These are phyloP conservation scores for Cariama cristata DNA, from an alignment of 2,113 vertebrate species.

Conservation along the genomic window DNA sequence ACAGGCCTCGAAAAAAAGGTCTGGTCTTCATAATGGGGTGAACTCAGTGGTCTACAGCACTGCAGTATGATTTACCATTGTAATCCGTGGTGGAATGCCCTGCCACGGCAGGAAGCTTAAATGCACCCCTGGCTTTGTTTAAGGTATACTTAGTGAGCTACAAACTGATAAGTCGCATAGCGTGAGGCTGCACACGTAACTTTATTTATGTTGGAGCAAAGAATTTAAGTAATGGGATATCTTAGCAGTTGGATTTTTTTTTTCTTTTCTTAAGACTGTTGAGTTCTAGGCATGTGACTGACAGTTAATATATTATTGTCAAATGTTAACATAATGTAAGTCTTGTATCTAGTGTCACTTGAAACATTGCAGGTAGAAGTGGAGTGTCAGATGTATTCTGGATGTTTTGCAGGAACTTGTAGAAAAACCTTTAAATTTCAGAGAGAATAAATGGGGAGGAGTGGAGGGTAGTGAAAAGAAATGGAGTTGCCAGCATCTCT, in stretches of 20 bases:
- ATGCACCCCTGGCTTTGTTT: neutral
- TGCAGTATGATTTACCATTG: rapidly evolving
- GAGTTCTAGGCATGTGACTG: neutral
- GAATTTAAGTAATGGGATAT: neutral
- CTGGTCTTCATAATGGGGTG: rapidly evolving
- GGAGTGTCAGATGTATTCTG: neutral
- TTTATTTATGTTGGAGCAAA: neutral
- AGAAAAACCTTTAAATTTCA: neutral
- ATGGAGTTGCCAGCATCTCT: neutral
- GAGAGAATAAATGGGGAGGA: neutral
- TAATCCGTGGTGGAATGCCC: rapidly evolving
- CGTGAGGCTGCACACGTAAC: rapidly evolving
- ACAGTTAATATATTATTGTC: neutral
- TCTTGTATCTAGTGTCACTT: neutral
- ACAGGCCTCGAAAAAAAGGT: rapidly evolving
- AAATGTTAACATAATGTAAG: neutral
- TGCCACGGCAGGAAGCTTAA: neutral
- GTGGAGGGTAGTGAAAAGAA: neutral
- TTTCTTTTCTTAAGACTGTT: neutral
- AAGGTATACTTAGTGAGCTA: neutral
- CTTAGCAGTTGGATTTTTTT: neutral
- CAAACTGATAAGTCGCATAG: neutral
- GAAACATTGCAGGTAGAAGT: neutral
- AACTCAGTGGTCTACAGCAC: rapidly evolving
- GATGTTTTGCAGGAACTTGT: neutral